phyloP scores from a whole-genome alignment of 2,113 vertebrate genomes.

The Gnathochromis pfefferi region DNA sequence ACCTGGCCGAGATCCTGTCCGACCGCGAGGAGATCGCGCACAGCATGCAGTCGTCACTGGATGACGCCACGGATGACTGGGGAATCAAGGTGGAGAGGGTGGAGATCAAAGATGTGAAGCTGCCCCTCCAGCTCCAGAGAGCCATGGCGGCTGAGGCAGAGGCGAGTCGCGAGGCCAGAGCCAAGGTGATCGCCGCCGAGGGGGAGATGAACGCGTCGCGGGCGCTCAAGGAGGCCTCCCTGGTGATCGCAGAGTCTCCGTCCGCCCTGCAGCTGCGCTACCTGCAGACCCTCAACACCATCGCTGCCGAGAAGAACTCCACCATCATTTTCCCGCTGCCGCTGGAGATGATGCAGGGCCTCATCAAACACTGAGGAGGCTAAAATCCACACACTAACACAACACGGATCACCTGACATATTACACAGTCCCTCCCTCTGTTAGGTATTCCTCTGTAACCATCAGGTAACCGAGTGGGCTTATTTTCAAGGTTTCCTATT shows the following conservation, averaged over 20 bases:
- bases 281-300: constrained; percentile 89
- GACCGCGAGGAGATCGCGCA: constrained; percentile 95
- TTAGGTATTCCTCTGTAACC: background rate
- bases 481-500: background rate
- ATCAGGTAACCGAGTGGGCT: background rate
- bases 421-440: background rate
- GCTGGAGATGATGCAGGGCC: constrained; percentile 80
- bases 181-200: constrained; percentile 87
- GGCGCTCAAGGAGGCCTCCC: constrained; percentile 86
- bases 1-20: constrained; percentile 92
- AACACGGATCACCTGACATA: background rate
- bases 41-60: constrained; percentile 89
- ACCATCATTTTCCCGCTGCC: constrained; percentile 93
- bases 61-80: constrained; percentile 81
- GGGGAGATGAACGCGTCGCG: constrained; percentile 89
- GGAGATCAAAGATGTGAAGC: constrained; percentile 95
- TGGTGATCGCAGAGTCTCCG: constrained; percentile 86
- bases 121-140: constrained; percentile 85
- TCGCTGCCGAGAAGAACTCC: constrained; percentile 87
- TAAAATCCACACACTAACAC: background rate
- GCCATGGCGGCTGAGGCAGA: constrained; percentile 96
- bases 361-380: constrained; percentile 44
- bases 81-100: constrained; percentile 72
- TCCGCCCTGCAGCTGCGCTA: constrained; percentile 90
- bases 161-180: background rate